Evolutionary conservation across 2,113 vertebrate genomes (phyloP).

Genomic region (Natator depressus): DNA sequence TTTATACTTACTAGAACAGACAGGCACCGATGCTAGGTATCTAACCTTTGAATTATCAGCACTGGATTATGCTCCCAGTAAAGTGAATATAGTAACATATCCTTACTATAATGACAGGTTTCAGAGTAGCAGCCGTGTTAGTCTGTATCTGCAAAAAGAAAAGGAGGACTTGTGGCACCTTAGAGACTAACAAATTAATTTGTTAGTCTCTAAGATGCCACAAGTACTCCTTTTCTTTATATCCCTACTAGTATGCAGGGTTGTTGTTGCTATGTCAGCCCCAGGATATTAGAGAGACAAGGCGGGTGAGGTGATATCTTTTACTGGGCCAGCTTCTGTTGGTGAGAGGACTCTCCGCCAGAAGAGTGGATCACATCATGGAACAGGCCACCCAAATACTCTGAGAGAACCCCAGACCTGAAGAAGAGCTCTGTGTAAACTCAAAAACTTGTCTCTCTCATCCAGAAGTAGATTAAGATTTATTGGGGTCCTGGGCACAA

Average conservation of each 20-base stretch:
- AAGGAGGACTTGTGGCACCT: too few relatives aligned
- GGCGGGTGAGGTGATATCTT: not conserved
- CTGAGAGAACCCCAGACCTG: not conserved
- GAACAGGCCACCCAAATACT: not conserved
- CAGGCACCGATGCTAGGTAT: constrained; percentile 25
- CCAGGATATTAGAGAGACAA: not conserved
- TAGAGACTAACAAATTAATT: too few relatives aligned
- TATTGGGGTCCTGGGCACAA: too few relatives aligned
- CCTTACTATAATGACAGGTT: not conserved
- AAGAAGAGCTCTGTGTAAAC: not conserved
- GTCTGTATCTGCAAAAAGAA: too few relatives aligned
- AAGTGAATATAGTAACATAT: constrained; percentile 3
- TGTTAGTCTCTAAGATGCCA: too few relatives aligned
- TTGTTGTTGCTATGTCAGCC: not conserved
- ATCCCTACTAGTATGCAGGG: not conserved
- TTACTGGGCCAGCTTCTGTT: not conserved
- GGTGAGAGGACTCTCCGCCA: not conserved
- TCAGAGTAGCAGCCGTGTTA: too few relatives aligned
- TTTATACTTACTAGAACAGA: not conserved
- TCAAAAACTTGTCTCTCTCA: not conserved
- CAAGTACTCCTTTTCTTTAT: not conserved
- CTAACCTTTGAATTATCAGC: constrained; percentile 16
- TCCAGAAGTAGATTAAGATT: too few relatives aligned
- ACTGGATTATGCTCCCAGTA: constrained; percentile 32
- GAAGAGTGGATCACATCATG: not conserved